Evolutionary conservation across 2,888 invertebrate genomes (phyloP).

Genomic region (Exephanes ischioxanthus): DNA sequence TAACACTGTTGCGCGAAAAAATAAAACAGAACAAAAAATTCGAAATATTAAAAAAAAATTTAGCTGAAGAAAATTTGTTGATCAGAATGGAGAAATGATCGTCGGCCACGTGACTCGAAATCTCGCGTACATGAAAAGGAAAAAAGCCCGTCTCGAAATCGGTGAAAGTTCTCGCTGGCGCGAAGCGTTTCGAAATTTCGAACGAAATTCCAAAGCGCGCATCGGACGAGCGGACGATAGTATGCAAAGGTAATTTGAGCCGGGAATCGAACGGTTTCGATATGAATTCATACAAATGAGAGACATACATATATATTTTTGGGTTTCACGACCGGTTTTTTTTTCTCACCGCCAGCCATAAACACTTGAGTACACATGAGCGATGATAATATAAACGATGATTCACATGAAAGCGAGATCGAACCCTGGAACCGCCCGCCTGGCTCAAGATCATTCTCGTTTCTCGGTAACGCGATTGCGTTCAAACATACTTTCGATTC

Average conservation of each 20-base stretch:
- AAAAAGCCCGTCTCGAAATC: slow-evolving; percentile 67
- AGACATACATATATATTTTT: background rate
- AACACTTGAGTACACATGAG: background rate
- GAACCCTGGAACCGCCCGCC: slow-evolving; percentile 25
- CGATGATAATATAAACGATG: slow-evolving; percentile 15
- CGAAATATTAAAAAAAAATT: background rate
- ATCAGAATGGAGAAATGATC: slow-evolving; percentile 16
- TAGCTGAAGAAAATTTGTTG: background rate
- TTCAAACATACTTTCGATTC: slow-evolving; percentile 5
- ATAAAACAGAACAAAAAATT: background rate
- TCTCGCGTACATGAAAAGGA: slow-evolving; percentile 46
- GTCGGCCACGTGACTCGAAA: slow-evolving; percentile 31
- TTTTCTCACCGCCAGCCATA: background rate
- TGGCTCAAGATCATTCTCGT: background rate
- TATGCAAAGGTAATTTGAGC: background rate
- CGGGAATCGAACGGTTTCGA: background rate
- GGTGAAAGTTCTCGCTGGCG: slow-evolving; percentile 62
- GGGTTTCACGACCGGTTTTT: background rate
- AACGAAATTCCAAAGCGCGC: slow-evolving; percentile 48
- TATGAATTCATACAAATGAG: background rate
- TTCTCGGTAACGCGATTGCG: slow-evolving; percentile 14
- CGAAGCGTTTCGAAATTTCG: slow-evolving; percentile 58
- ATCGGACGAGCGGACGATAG: background rate
- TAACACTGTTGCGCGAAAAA: background rate
- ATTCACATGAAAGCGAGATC: background rate